Evolutionary conservation across 2,113 vertebrate species (phyloP).

Genomic region (Anarrhichthys ocellatus): DNA sequence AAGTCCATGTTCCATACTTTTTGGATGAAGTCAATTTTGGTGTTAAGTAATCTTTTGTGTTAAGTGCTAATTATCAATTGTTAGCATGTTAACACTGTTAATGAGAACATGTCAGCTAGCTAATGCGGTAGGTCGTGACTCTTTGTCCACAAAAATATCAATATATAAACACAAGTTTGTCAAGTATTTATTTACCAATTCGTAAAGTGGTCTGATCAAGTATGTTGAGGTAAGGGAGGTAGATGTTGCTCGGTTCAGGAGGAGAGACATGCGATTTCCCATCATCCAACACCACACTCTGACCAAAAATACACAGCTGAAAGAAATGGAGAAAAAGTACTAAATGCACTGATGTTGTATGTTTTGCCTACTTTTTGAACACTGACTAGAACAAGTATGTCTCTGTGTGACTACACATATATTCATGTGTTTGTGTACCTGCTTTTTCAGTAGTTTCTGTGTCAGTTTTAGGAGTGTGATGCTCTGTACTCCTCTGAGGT

Average conservation of each 20-base stretch:
- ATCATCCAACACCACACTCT: constrained; percentile 73
- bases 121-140: not conserved
- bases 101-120: not conserved
- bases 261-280: constrained; percentile 73
- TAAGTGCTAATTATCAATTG: not conserved
- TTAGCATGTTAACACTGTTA: not conserved
- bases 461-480: constrained; percentile 65
- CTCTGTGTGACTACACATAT: not conserved
- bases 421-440: constrained; percentile 59
- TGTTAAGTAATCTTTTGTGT: not conserved
- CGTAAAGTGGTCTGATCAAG: constrained; percentile 87
- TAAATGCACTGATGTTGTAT: not conserved
- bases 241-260: constrained; percentile 86
- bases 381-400: not conserved
- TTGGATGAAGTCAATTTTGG: not conserved
- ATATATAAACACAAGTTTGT: not conserved
- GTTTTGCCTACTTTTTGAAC: not conserved
- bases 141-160: not conserved
- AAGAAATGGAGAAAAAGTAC: constrained; percentile 1
- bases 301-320: constrained; percentile 86
- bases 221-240: constrained; percentile 87
- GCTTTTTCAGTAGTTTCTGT: constrained; percentile 76
- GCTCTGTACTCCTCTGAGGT: constrained; percentile 64
- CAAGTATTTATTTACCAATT: constrained; percentile 84
- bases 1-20: not conserved